Conservation (phyloP, 2,797 vertebrate species). For the Sandelia bainsii region DNA sequence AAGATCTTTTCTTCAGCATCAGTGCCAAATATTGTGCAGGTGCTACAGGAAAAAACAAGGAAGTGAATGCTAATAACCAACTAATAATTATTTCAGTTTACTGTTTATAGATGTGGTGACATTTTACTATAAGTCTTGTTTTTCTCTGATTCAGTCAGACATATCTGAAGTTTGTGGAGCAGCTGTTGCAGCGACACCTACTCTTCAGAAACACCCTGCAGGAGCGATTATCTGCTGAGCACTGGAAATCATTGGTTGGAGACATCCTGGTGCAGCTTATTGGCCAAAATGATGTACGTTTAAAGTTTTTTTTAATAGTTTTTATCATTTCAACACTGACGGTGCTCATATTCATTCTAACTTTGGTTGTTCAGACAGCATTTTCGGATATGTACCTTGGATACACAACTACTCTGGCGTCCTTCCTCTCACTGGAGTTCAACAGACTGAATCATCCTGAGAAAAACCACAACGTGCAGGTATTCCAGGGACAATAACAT, state of each 20-base stretch:
- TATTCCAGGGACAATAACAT: not conserved
- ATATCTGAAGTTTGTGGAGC: slow-evolving; percentile 77
- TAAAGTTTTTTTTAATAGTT: not conserved
- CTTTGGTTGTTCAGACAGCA: slow-evolving; percentile 68
- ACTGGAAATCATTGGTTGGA: slow-evolving; percentile 82
- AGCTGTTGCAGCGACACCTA: slow-evolving; percentile 83
- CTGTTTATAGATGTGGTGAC: no score
- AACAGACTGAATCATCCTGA: slow-evolving; percentile 58
- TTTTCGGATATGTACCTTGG: slow-evolving; percentile 83
- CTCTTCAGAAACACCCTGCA: slow-evolving; percentile 85
- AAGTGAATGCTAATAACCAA: no score
- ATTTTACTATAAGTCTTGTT: not conserved
- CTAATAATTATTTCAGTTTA: no score
- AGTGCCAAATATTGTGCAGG: no score
- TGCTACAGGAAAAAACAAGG: not conserved
- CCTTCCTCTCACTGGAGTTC: slow-evolving; percentile 81
- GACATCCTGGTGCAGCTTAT: slow-evolving; percentile 85
- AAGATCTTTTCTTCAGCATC: no score
- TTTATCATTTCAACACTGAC: not conserved
- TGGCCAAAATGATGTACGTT: slow-evolving; percentile 81
- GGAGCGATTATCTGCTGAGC: slow-evolving; percentile 76
- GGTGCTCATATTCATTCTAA: not conserved
- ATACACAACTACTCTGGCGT: slow-evolving; percentile 77
- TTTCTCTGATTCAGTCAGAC: slow-evolving; percentile 68
- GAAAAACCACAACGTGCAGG: slow-evolving; percentile 68